A percentile compares a stretch with the other conserved stretches of the same genome.
phyloP scores from a whole-genome alignment of 1,140 invertebrate genomes.

The roundworm (Caenorhabditis elegans) region DNA sequence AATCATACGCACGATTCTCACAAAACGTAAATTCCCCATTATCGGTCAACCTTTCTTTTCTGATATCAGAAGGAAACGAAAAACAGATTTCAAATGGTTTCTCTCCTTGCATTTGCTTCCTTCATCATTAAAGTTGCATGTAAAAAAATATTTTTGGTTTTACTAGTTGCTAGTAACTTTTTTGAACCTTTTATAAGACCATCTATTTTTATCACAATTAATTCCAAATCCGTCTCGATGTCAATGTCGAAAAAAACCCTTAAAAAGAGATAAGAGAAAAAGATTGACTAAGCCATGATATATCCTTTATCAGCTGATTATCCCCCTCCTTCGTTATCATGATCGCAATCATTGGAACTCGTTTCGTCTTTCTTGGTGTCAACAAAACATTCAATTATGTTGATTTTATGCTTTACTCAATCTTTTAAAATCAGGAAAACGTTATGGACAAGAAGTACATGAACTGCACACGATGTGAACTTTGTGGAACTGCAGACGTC shows the following conservation, averaged over 20 bases:
- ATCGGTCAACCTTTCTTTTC: constrained; percentile 5
- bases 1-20: background rate
- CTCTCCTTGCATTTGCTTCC: background rate
- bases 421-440: background rate
- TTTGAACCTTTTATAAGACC: background rate
- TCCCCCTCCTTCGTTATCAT: background rate
- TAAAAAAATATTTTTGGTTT: too few relatives aligned
- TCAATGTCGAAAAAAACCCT: background rate
- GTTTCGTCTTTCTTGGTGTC: background rate
- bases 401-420: background rate
- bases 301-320: constrained; percentile 24
- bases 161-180: too few relatives aligned
- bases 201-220: background rate
- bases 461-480: background rate
- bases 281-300: constrained; percentile 10
- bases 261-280: constrained; percentile 10
- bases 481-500: background rate
- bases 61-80: constrained; percentile 10
- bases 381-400: background rate
- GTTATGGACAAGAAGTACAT: background rate
- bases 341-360: background rate
- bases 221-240: constrained; percentile 9
- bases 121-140: background rate
- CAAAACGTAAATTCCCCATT: constrained; percentile 14
- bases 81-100: background rate